A percentile compares a stretch with the other conserved stretches of the same genome.
phyloP scores from a whole-genome alignment of 2,888 invertebrate genomes.

The Panopea generosa region DNA sequence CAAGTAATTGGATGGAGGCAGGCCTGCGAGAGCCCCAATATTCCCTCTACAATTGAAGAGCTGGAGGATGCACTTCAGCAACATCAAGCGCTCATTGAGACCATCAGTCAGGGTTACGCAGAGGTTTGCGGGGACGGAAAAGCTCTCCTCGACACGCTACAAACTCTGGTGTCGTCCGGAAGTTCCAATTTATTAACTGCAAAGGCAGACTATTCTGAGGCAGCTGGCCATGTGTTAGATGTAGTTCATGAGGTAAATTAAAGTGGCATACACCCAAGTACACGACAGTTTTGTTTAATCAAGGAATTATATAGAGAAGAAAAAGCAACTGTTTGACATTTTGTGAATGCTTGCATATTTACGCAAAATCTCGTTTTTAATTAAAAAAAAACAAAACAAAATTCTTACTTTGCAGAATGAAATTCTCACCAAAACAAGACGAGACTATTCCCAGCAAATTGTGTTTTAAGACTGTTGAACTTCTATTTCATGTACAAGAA shows the following conservation, averaged over 20 bases:
- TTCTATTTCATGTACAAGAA: too few relatives aligned
- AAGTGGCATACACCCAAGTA: not conserved
- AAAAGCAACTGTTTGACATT: too few relatives aligned
- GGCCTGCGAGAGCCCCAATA: conserved; percentile 90
- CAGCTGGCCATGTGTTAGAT: conserved; percentile 97
- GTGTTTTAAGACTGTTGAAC: too few relatives aligned
- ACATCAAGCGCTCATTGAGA: conserved; percentile 97
- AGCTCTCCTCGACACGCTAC: conserved; percentile 85
- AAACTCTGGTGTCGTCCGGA: conserved; percentile 85
- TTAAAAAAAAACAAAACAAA: too few relatives aligned
- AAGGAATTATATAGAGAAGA: too few relatives aligned
- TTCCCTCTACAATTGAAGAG: conserved; percentile 92
- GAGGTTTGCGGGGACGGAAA: conserved; percentile 88
- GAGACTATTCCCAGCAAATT: too few relatives aligned
- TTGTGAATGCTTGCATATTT: too few relatives aligned
- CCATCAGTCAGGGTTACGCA: conserved; percentile 98
- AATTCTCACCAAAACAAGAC: too few relatives aligned
- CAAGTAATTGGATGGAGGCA: conserved; percentile 97
- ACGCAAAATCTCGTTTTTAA: too few relatives aligned
- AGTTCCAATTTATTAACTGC: conserved; percentile 84
- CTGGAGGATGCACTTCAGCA: conserved; percentile 96
- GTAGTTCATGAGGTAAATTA: conserved; percentile 93
- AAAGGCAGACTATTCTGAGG: conserved; percentile 95
- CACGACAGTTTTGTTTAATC: too few relatives aligned
- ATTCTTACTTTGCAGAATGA: too few relatives aligned